Evolutionary conservation across 1,140 invertebrate genomes (phyloP), one percentile per base, ranked within the genome.

Genomic region (Melipona quadrifasciata): DNA sequence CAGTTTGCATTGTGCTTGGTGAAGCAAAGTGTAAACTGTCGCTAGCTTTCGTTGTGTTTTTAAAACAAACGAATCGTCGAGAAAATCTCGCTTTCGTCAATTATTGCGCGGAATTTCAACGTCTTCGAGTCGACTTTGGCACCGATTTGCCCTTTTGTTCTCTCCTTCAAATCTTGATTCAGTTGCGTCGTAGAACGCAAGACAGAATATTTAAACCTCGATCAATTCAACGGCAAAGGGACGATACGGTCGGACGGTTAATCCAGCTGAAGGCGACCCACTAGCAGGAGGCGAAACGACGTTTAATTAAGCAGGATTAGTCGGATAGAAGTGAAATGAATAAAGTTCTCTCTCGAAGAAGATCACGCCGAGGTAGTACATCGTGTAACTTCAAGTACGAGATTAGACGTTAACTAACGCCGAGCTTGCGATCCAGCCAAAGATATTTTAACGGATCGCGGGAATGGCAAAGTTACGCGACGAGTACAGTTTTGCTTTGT

Each of bases 261-360:
- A 82, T 80, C 78, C 79, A 27, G 47, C 21, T 34, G 51, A 73
- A 86, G 47, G 8, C 53, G 74, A 39, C 34, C 24, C 74, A 70
- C 53, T 53, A 68, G 78, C 53, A 57, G 55, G 57, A 57, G 55
- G 74, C 67, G 86, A 84, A 85, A 86, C 80, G 79, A 87, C 91
- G 88, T 91, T 91, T 91, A 91, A 92, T 91, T 89, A 91, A 91
- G 82, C 80, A 87, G 89, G 84, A 91, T 91, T 88, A 89, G 83
- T 80, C 71, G n/a, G 75, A 74, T 75, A 76, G 86, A 85, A 89
- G 85, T 86, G 87, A 85, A 89, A 87, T 86, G 89, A 90, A 87
- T 89, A 90, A 91, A 91, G 88, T 92, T 92, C 88, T 77, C 72
- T 85, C 85, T 85, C 85, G 86, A 88, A 89, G 90, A 83, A 89